Conservation (phyloP, 2,113 vertebrate species). For the Campylomormyrus numenius region DNA sequence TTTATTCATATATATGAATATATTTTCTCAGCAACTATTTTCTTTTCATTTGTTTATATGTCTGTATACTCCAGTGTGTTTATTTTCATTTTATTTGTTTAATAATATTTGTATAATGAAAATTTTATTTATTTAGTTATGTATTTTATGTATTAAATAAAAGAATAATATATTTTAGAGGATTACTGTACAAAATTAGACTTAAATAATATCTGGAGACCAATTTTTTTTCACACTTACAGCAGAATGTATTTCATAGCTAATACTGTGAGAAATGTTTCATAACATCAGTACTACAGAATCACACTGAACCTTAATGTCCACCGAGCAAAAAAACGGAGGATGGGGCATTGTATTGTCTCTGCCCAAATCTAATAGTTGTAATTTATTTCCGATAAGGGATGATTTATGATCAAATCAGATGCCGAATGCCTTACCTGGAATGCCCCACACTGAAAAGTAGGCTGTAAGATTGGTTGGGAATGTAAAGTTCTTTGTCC, state of each 20-base stretch:
- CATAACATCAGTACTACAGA: background rate
- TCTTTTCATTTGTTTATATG: background rate
- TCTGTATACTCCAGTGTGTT: background rate
- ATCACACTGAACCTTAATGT: background rate
- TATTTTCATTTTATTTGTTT: background rate
- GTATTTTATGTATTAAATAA: background rate
- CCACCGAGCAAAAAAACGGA: background rate
- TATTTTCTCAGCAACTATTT: background rate
- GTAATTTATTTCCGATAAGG: background rate
- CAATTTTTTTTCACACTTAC: background rate
- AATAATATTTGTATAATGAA: background rate
- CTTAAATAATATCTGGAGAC: background rate
- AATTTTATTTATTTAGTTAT: background rate
- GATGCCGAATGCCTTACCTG: background rate
- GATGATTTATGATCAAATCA: background rate
- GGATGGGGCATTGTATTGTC: background rate
- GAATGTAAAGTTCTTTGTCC: background rate
- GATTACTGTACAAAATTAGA: background rate
- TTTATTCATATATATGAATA: background rate
- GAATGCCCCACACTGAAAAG: background rate
- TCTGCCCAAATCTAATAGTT: slow-evolving; percentile 1
- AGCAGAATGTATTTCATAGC: background rate
- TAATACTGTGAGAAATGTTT: background rate
- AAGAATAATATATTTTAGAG: background rate
- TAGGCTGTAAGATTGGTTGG: background rate